Evolutionary conservation across 1,140 invertebrate species (phyloP).

Genomic region (Ctenoplectra terminalis): DNA sequence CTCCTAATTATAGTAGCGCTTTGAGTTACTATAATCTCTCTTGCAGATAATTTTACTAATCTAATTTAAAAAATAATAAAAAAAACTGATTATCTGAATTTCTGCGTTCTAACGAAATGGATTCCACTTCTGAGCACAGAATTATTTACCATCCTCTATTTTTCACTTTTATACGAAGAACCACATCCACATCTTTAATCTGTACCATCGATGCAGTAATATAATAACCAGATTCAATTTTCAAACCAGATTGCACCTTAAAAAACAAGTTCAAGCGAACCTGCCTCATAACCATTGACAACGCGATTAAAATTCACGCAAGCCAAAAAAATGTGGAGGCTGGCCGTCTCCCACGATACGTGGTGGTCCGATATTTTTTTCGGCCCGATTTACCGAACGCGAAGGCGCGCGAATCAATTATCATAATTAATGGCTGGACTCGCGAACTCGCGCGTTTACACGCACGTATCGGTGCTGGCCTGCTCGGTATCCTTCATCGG

Average conservation of each 20-base stretch:
- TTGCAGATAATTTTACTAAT: too few relatives aligned
- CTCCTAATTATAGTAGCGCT: too few relatives aligned
- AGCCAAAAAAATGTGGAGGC: not conserved
- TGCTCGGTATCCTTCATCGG: conserved; percentile 31
- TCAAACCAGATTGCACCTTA: not conserved
- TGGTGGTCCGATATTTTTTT: conserved; percentile 14
- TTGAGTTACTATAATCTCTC: too few relatives aligned
- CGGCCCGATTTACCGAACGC: conserved; percentile 33
- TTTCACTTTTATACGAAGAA: too few relatives aligned
- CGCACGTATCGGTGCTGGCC: conserved; percentile 23
- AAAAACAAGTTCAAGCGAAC: not conserved
- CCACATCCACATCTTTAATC: too few relatives aligned
- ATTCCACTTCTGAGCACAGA: too few relatives aligned
- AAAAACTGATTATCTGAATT: too few relatives aligned
- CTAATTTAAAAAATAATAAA: too few relatives aligned
- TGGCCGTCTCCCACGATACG: not conserved
- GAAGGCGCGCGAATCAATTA: conserved; percentile 56
- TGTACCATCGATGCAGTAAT: too few relatives aligned
- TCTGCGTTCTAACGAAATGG: too few relatives aligned
- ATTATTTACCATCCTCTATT: too few relatives aligned
- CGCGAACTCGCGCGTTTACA: conserved; percentile 42
- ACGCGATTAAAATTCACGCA: conserved; percentile 18
- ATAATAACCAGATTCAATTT: not conserved
- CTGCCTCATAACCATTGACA: too few relatives aligned
- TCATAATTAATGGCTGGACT: conserved; percentile 63